These are phyloP conservation scores for Istiophorus platypterus DNA, from an alignment of 2,113 vertebrate species.

Conservation along the genomic window DNA sequence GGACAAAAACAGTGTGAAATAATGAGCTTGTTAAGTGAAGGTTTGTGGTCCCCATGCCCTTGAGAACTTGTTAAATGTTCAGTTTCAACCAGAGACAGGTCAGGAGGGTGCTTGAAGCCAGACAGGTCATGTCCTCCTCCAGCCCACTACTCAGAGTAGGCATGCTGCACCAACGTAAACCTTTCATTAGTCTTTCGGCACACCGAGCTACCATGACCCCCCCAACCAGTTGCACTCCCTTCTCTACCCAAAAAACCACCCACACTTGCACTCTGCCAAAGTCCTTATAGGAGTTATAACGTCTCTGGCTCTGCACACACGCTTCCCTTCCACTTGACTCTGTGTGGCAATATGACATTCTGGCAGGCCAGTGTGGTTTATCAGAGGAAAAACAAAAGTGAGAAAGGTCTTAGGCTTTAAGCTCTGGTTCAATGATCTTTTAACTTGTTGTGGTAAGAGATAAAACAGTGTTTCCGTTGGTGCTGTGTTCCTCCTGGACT, in stretches of 20 bases:
- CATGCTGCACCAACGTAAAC: slow-evolving; percentile 55
- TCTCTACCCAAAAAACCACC: slow-evolving; percentile 57
- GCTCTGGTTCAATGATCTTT: slow-evolving; percentile 75
- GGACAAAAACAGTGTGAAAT: slow-evolving; percentile 76
- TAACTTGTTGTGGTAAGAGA: slow-evolving; percentile 70
- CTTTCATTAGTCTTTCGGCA: slow-evolving; percentile 74
- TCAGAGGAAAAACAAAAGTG: slow-evolving; percentile 49
- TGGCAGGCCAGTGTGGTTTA: slow-evolving; percentile 54
- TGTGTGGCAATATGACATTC: slow-evolving; percentile 59
- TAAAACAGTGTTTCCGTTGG: slow-evolving; percentile 53
- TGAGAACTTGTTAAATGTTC: slow-evolving; percentile 60
- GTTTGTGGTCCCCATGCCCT: slow-evolving; percentile 58
- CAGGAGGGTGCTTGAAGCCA: slow-evolving; percentile 56
- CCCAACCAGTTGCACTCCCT: slow-evolving; percentile 51
- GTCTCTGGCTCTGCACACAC: slow-evolving; percentile 34
- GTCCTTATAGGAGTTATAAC: not conserved
- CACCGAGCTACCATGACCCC: slow-evolving; percentile 66
- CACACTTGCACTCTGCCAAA: slow-evolving; percentile 55
- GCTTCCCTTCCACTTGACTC: slow-evolving; percentile 68
- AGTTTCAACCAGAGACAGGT: slow-evolving; percentile 52
- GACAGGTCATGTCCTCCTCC: slow-evolving; percentile 62
- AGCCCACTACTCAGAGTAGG: slow-evolving; percentile 47
- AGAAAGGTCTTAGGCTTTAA: slow-evolving; percentile 72
- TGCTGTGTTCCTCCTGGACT: slow-evolving; percentile 53
- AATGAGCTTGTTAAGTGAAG: slow-evolving; percentile 81